These are phyloP conservation scores for Lucinisca nassula DNA, from an alignment of 2,888 invertebrate genomes.

Conservation along the genomic window DNA sequence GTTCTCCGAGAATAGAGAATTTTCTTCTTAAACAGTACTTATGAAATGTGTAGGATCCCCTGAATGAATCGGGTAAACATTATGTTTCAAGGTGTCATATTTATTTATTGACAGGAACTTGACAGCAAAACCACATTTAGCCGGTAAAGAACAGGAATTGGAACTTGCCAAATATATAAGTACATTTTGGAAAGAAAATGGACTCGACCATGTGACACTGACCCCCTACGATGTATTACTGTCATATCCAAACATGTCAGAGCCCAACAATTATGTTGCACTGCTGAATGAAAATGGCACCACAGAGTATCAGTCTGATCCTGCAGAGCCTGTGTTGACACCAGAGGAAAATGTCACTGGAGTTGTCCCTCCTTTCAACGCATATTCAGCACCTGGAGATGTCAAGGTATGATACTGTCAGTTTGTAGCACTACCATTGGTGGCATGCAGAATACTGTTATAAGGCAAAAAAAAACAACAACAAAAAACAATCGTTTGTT, in stretches of 20 bases:
- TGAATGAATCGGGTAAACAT: too few relatives aligned
- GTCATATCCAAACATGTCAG: slow-evolving; percentile 77
- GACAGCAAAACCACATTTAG: slow-evolving; percentile 81
- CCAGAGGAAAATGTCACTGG: slow-evolving; percentile 78
- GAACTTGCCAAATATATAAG: slow-evolving; percentile 77
- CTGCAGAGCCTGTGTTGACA: slow-evolving; percentile 74
- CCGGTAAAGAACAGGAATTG: slow-evolving; percentile 81
- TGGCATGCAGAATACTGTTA: too few relatives aligned
- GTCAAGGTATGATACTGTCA: slow-evolving; percentile 56
- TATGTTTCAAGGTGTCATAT: too few relatives aligned
- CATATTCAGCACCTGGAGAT: slow-evolving; percentile 81
- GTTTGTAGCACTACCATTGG: too few relatives aligned
- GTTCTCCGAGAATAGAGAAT: too few relatives aligned
- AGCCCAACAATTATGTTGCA: slow-evolving; percentile 74
- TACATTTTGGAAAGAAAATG: slow-evolving; percentile 75
- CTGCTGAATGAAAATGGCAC: slow-evolving; percentile 68
- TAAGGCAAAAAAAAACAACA: too few relatives aligned
- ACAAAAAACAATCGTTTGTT: too few relatives aligned
- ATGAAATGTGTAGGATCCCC: too few relatives aligned
- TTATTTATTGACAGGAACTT: slow-evolving; percentile 68
- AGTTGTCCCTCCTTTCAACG: slow-evolving; percentile 83
- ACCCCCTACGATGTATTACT: slow-evolving; percentile 83
- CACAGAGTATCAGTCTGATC: slow-evolving; percentile 69
- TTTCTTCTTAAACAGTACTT: too few relatives aligned
- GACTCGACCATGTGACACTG: slow-evolving; percentile 79